A percentile compares a stretch with the other conserved stretches of the same genome.
phyloP scores from a whole-genome alignment of 1,140 invertebrate genomes.

The Rhynchophorus ferrugineus region DNA sequence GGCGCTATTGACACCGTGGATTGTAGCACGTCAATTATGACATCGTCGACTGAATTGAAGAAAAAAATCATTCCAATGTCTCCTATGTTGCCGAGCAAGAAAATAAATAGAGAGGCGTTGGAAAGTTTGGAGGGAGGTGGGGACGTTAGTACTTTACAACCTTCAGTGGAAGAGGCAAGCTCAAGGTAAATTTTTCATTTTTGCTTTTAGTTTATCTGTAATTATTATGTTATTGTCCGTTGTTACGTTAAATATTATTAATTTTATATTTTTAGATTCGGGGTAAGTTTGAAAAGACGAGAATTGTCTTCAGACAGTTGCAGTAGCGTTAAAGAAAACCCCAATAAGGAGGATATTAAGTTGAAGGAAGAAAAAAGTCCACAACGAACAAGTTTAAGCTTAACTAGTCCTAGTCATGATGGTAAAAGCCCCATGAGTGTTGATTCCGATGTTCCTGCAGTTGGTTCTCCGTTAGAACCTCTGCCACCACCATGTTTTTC shows the following conservation, averaged over 20 bases:
- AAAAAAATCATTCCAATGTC: slow-evolving; percentile 43
- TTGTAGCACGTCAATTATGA: slow-evolving; percentile 30
- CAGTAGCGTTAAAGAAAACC: slow-evolving; percentile 42
- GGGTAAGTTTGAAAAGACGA: slow-evolving; percentile 60
- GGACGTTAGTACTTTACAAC: slow-evolving; percentile 56
- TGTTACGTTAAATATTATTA: too few relatives aligned
- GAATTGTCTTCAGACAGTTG: slow-evolving; percentile 57
- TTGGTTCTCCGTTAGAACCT: slow-evolving; percentile 36
- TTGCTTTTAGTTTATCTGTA: too few relatives aligned
- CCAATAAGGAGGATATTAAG: slow-evolving; percentile 35
- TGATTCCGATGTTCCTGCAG: slow-evolving; percentile 38
- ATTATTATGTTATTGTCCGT: too few relatives aligned
- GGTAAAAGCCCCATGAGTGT: slow-evolving; percentile 40
- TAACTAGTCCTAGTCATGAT: slow-evolving; percentile 41
- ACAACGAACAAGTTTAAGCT: slow-evolving; percentile 36
- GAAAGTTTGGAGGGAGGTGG: slow-evolving; percentile 33
- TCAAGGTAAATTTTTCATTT: slow-evolving; percentile 38
- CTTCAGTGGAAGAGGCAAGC: slow-evolving; percentile 61
- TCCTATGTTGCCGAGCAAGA: slow-evolving; percentile 32
- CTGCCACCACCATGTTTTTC: slow-evolving; percentile 38
- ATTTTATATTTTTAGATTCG: slow-evolving; percentile 49
- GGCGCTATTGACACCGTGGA: slow-evolving; percentile 35
- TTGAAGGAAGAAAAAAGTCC: slow-evolving; percentile 29
- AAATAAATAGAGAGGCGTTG: slow-evolving; percentile 26
- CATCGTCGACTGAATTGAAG: slow-evolving; percentile 40